Evolutionary conservation across 2,797 vertebrate species (phyloP).

Genomic region (Enteromius thamalakanensis): DNA sequence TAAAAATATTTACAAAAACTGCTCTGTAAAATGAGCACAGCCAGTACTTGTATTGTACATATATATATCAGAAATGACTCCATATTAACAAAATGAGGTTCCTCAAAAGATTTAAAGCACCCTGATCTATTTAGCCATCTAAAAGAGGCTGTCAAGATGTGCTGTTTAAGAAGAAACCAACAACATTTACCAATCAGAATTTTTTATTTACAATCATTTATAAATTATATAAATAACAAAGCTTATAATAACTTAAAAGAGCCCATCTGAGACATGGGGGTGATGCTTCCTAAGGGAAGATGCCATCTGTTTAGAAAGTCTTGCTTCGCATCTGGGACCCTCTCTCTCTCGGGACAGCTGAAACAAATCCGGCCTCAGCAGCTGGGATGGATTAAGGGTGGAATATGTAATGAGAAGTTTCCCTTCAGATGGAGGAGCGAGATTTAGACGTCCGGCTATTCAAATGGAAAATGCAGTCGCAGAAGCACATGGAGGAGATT

Average conservation of each 20-base stretch:
- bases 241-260: slow-evolving; percentile 58
- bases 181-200: slow-evolving; percentile 8
- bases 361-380: slow-evolving; percentile 73
- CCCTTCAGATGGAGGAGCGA: slow-evolving; percentile 60
- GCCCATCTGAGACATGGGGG: slow-evolving; percentile 40
- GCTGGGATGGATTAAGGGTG: slow-evolving; percentile 73
- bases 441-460: slow-evolving; percentile 47
- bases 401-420: slow-evolving; percentile 70
- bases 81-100: neutral
- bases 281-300: slow-evolving; percentile 55
- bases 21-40: neutral
- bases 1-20: neutral
- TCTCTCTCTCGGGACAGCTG: slow-evolving; percentile 67
- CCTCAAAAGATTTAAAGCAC: neutral
- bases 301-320: slow-evolving; percentile 73
- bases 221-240: slow-evolving; percentile 61
- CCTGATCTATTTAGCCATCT: neutral
- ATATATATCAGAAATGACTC: neutral
- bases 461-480: slow-evolving; percentile 36
- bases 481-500: slow-evolving; percentile 17
- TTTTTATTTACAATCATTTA: slow-evolving; percentile 49
- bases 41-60: neutral
- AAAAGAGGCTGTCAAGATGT: neutral
- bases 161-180: neutral
- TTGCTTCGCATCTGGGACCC: slow-evolving; percentile 48